Conservation (phyloP, 2,797 vertebrate species). For the Typhlichthys subterraneus region DNA sequence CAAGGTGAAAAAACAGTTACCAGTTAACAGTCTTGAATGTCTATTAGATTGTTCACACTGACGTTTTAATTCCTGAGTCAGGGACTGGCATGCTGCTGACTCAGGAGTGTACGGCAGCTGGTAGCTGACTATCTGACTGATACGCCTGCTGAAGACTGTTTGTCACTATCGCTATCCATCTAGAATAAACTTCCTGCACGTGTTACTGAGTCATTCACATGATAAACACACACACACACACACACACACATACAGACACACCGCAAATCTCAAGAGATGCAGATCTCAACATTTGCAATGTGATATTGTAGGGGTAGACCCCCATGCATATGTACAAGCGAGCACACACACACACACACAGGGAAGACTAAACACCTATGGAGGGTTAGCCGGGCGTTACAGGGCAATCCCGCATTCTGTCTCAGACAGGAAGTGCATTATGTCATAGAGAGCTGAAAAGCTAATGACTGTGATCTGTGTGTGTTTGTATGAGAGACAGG, state of each 20-base stretch:
- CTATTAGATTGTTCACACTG: no score
- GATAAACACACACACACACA: not conserved
- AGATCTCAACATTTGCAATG: slow-evolving; percentile 14
- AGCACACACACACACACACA: slow-evolving; percentile 31
- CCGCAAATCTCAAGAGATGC: slow-evolving; percentile 3
- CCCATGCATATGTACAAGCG: slow-evolving; percentile 1
- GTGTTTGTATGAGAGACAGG: not conserved
- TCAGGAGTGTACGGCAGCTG: no score
- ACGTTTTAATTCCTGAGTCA: no score
- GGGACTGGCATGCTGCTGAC: no score
- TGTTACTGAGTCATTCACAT: slow-evolving; percentile 23
- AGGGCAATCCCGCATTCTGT: slow-evolving; percentile 57
- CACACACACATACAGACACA: slow-evolving; percentile 3
- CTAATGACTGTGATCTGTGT: slow-evolving; percentile 11
- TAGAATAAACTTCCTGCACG: slow-evolving; percentile 60
- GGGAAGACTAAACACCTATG: slow-evolving; percentile 58
- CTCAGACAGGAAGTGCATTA: slow-evolving; percentile 50
- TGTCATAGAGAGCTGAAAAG: slow-evolving; percentile 34
- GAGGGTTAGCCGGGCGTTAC: slow-evolving; percentile 44
- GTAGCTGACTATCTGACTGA: no score
- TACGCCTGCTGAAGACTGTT: no score
- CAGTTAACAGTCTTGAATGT: no score
- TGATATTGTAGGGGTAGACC: slow-evolving; percentile 44
- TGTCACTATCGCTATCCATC: slow-evolving; percentile 3
- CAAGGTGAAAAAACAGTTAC: no score